Evolutionary conservation across 2,113 vertebrate genomes (phyloP), one percentile per base, ranked within the genome.

Genomic region (Psittacara wagleri): DNA sequence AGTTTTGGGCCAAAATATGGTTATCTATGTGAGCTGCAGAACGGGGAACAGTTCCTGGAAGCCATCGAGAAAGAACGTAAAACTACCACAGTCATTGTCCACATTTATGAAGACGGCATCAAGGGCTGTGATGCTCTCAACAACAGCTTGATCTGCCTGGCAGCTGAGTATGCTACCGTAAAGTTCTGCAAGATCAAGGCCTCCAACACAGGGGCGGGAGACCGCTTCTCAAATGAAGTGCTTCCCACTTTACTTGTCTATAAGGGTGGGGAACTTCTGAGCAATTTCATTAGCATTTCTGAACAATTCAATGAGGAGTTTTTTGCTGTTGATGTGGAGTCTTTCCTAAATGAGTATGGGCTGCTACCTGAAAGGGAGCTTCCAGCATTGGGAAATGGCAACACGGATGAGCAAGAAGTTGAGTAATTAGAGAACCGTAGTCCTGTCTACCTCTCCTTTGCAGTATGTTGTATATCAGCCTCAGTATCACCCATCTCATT

Each of bases 141-240:
- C 97, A 98, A 77, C 88, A 99, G 99, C 96, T 93, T 99, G 31
- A 96, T 98, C 55, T 99, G 98, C 95, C 98, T 99, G 95, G 99
- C 99, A 1, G 91, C 97, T 0, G 99, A 99, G 90, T 99, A 99
- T 57, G 97, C 99, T 57, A 98, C 97, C 0, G 98, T 99, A 13
- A 99, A 98, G 96, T 99, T 99, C 96, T 99, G 99, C 98, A 99
- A 98, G 97, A 99, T 99, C 88, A 98, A 98, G 81, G 98, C 99
- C 23, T 98, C 98, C 3, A 64, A 98, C 35, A 99, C 99, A 0
- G 99, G 99, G 1, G 99, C 99, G 2, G 97, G 98, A 1, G 99
- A 99, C 43, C 98, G 98, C 81, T 99, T 99, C 97, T 98, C 99
- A 1, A 97, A 97, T 5, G 97, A 98, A 7, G 98, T 99, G 27